These are phyloP conservation scores for Hemicordylus capensis DNA, from an alignment of 2,113 vertebrate genomes.

Conservation along the genomic window DNA sequence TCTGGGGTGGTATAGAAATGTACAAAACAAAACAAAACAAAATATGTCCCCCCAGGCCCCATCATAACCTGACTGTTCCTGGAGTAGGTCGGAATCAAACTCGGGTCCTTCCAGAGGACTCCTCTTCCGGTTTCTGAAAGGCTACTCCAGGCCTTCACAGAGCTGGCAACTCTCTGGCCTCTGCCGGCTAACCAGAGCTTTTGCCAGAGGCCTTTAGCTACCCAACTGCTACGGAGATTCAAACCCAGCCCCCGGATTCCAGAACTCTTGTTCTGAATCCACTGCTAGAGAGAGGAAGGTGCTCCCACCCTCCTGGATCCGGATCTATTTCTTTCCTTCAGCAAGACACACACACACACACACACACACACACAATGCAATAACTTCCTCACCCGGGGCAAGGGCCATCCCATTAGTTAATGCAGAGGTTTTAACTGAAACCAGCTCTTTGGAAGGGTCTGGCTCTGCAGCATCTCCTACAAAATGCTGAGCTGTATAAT, in stretches of 20 bases:
- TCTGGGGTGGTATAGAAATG: too few species aligned
- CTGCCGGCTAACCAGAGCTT: neutral
- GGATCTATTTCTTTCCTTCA: neutral
- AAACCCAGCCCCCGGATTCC: neutral
- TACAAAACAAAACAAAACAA: too few species aligned
- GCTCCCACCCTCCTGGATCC: neutral
- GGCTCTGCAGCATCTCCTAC: neutral
- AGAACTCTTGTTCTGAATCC: neutral
- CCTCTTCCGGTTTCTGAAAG: too few species aligned
- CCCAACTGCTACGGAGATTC: neutral
- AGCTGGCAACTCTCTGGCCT: neutral
- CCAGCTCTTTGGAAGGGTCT: neutral
- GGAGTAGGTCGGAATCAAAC: too few species aligned
- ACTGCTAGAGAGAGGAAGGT: neutral
- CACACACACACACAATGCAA: neutral
- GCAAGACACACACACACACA: neutral
- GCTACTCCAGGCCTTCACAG: neutral
- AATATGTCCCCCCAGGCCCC: too few species aligned
- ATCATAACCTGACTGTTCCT: too few species aligned
- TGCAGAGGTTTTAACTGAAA: neutral
- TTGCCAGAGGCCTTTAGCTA: neutral
- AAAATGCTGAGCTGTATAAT: neutral
- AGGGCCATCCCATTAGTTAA: neutral
- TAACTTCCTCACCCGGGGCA: neutral
- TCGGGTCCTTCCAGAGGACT: too few species aligned